Evolutionary conservation across 2,888 invertebrate genomes (phyloP), one percentile per base, ranked within the genome.

Genomic region (Dastarcus helophoroides): DNA sequence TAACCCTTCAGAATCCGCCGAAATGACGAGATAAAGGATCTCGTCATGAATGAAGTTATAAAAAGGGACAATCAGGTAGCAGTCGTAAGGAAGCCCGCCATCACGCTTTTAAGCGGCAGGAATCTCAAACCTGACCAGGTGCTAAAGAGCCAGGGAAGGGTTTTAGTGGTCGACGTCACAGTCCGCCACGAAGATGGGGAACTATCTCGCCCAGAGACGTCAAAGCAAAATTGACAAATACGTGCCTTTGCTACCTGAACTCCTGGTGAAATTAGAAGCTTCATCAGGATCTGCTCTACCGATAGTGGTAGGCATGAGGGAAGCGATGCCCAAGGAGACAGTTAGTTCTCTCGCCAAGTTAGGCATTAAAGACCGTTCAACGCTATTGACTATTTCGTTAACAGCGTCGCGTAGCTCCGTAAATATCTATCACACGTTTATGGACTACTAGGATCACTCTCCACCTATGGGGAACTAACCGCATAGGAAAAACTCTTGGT

Each of bases 281-380:
- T n/a, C n/a, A n/a, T n/a, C n/a, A n/a, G 26, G 15, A 15, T 7
- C 7, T 7, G 26, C 51, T 24, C 39, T 53, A 24, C 53, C 53
- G 0, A 41, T 53, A 4, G 49, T 55, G 19, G 43, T 55, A n/a
- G 52, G 54, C 3, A 50, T 51, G 15, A 36, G 53, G 33, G 52
- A 17, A 2, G 26, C n/a, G 2, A 26, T 15, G 26, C 26, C 16
- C 3, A 15, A 15, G 26, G 51, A 37, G 22, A 56, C 53, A 7
- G 13, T 44, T 7, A 4, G 10, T 1, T 33, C 36, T 14, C 37
- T 53, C 1, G 14, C 14, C 1, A 31, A 33, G 19, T 33, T 54
- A 2, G 44, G 45, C 2, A 39, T 53, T 1, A 14, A 13, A 6
- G 35, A 41, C 11, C 29, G 33, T 1, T n/a, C 26, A 2, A 36